Conservation (phyloP, 2,113 vertebrate genomes). For the Crocuta crocuta region DNA sequence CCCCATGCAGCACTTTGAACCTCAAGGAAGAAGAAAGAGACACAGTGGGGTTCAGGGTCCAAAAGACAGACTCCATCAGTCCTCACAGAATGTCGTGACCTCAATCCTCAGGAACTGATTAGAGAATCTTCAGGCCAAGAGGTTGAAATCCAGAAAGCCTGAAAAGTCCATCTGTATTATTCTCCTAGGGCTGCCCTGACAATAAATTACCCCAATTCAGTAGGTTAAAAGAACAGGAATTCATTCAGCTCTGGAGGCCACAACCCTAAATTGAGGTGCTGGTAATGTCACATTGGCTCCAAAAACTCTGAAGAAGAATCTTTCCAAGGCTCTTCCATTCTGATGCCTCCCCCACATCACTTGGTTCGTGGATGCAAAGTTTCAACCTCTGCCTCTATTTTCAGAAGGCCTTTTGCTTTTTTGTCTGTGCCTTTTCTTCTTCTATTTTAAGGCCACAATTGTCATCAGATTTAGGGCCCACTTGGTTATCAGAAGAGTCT, state of each 20-base stretch:
- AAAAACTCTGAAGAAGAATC: background rate
- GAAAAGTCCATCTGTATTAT: background rate
- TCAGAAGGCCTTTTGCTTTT: background rate
- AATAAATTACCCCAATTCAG: background rate
- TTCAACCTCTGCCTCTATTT: background rate
- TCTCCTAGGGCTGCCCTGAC: background rate
- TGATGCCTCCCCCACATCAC: background rate
- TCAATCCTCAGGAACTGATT: background rate
- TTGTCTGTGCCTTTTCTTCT: background rate
- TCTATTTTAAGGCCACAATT: background rate
- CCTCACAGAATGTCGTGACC: background rate
- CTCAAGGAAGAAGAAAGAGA: background rate
- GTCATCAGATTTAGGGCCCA: background rate
- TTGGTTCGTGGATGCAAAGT: background rate
- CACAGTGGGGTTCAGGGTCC: background rate
- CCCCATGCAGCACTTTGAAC: background rate
- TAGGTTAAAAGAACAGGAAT: background rate
- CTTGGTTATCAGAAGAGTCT: background rate
- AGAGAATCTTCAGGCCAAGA: background rate
- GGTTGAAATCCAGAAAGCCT: background rate
- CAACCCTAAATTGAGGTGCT: background rate
- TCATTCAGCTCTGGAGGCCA: background rate
- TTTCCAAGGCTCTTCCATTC: background rate
- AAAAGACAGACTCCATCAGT: background rate
- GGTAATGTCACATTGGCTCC: background rate